Percentiles rank a stretch among this genome's conserved stretches.
Conservation (phyloP, 2,888 invertebrate species). For the Caradrina clavipalpis region DNA sequence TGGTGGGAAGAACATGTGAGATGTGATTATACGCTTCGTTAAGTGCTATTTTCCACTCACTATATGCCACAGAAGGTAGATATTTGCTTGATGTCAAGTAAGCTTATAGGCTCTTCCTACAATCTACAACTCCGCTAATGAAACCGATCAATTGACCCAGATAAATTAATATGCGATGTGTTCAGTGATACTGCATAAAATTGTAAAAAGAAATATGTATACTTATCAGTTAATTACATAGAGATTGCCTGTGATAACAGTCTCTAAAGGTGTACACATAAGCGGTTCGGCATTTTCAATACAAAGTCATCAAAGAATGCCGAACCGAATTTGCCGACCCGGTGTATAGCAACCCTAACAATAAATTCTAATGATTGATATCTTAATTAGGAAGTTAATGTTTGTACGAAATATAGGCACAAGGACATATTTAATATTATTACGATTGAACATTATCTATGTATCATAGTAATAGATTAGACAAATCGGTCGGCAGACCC, state of each 20-base stretch:
- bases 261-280: neutral
- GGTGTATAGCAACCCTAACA: neutral
- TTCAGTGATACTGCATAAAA: conserved; percentile 9
- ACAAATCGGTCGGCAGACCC: conserved; percentile 35
- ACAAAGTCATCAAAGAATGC: no score
- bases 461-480: conserved; percentile 35
- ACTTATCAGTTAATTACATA: conserved; percentile 29
- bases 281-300: no score
- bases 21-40: no score
- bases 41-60: no score
- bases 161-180: conserved; percentile 20
- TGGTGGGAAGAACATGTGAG: no score
- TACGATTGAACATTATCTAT: conserved; percentile 15
- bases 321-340: no score
- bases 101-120: conserved; percentile 1
- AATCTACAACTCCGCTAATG: conserved; percentile 5
- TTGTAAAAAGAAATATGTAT: neutral
- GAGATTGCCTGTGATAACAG: conserved; percentile 34
- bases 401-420: conserved; percentile 22
- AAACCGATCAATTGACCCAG: conserved; percentile 46
- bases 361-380: conserved; percentile 18
- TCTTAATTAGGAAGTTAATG: conserved; percentile 9
- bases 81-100: conserved; percentile 23
- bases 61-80: neutral
- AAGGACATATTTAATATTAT: conserved; percentile 24